A percentile compares a stretch with the other conserved stretches of the same genome.
Conservation (phyloP, 1,140 invertebrate genomes). For the Thaumatotibia leucotreta region DNA sequence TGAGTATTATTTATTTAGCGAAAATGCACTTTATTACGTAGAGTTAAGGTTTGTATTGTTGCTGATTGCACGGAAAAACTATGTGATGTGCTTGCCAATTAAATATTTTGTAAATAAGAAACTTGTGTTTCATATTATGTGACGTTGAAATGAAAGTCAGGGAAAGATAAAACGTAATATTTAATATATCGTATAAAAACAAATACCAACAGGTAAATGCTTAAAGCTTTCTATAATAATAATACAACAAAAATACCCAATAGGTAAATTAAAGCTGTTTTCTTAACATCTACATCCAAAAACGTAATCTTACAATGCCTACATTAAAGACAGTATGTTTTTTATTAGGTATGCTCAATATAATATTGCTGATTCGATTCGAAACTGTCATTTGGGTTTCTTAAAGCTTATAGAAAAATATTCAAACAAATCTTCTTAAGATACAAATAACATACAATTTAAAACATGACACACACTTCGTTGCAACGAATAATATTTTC, state of each 20-base stretch:
- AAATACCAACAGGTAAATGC: constrained; percentile 17
- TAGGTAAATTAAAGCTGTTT: constrained; percentile 48
- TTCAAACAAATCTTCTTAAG: no score
- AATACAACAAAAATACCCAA: constrained; percentile 33
- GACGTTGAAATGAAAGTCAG: neutral
- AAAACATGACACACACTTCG: no score
- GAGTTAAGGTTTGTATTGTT: neutral
- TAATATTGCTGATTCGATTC: no score
- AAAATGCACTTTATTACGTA: neutral
- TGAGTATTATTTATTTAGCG: neutral
- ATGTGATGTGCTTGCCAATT: constrained; percentile 24
- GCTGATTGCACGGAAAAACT: neutral
- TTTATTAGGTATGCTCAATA: no score
- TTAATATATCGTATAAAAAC: constrained; percentile 11
- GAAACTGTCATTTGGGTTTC: no score
- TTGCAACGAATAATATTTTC: no score
- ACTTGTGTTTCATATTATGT: neutral
- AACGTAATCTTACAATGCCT: no score
- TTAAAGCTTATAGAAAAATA: no score
- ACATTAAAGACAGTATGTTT: no score
- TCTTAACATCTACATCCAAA: neutral
- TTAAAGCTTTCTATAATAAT: constrained; percentile 22
- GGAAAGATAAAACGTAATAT: constrained; percentile 5
- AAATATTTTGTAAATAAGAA: constrained; percentile 1
- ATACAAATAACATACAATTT: no score